phyloP scores from a whole-genome alignment of 1,140 invertebrate species.

The Grapholita molesta region DNA sequence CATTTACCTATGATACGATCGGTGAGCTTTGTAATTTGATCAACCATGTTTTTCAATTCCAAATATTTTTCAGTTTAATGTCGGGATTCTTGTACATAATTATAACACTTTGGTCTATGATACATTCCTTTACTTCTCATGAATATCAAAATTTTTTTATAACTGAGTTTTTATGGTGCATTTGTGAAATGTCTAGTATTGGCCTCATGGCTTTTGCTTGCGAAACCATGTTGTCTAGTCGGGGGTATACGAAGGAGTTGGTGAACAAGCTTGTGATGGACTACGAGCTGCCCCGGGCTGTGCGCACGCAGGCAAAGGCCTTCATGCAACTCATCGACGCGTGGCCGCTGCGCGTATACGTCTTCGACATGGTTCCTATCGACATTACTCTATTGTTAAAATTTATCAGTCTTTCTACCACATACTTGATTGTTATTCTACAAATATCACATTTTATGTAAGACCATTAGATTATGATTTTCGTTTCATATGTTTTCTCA shows the following conservation, averaged over 20 bases:
- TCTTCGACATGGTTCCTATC: slow-evolving; percentile 16
- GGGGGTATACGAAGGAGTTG: not conserved
- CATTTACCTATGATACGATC: not conserved
- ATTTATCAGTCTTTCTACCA: slow-evolving; percentile 8
- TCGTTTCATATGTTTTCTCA: no score
- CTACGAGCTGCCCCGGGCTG: not conserved
- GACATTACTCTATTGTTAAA: not conserved
- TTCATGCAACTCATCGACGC: slow-evolving; percentile 14
- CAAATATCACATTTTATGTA: slow-evolving; percentile 14
- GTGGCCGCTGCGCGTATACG: slow-evolving; percentile 5
- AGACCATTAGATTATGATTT: not conserved
- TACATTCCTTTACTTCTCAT: not conserved
- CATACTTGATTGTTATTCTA: slow-evolving; percentile 16
- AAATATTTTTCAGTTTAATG: not conserved
- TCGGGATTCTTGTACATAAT: not conserved
- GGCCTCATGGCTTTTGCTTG: slow-evolving; percentile 28
- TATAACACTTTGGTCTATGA: not conserved
- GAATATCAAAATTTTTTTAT: not conserved
- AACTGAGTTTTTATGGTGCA: not conserved
- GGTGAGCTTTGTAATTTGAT: not conserved
- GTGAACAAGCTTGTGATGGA: slow-evolving; percentile 18
- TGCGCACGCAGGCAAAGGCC: slow-evolving; percentile 1
- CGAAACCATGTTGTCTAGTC: not conserved
- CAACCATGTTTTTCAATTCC: not conserved
- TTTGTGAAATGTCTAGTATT: slow-evolving; percentile 21